Conservation (phyloP, 2,797 vertebrate genomes). For the Tauraco hartlaubi region DNA sequence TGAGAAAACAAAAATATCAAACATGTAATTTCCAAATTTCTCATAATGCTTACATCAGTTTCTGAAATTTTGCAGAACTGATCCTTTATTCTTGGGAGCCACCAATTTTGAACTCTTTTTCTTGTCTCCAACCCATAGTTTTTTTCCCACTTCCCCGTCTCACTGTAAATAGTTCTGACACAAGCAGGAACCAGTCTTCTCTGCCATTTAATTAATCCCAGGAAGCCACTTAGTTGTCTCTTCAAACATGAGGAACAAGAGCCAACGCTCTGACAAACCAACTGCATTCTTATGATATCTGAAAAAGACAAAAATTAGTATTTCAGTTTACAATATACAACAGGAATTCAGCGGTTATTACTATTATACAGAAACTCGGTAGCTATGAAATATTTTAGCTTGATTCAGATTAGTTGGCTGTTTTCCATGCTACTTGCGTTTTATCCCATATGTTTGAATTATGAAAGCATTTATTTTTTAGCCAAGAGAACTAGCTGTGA, state of each 20-base stretch:
- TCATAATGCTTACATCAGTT: constrained; percentile 80
- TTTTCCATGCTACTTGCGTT: background rate
- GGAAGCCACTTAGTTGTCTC: constrained; percentile 18
- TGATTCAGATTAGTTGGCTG: background rate
- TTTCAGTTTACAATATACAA: background rate
- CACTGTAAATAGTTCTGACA: constrained; percentile 86
- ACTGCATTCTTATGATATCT: constrained; percentile 77
- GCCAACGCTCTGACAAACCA: constrained; percentile 56
- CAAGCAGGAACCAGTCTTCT: constrained; percentile 14
- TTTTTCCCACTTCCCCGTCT: constrained; percentile 91
- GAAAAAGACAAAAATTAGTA: background rate
- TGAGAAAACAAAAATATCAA: background rate
- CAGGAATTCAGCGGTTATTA: background rate
- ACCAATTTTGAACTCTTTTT: constrained; percentile 89
- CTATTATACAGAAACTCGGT: background rate
- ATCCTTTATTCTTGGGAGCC: constrained; percentile 88
- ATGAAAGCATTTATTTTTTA: background rate
- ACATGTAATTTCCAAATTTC: background rate
- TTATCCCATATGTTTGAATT: background rate
- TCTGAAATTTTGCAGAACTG: constrained; percentile 77
- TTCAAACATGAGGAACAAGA: constrained; percentile 67
- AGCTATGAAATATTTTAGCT: background rate
- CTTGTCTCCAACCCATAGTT: constrained; percentile 88
- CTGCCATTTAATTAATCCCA: constrained; percentile 26
- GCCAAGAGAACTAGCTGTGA: background rate